These are phyloP conservation scores for Agrotis ipsilon DNA, from an alignment of 2,888 invertebrate species.

Conservation along the genomic window DNA sequence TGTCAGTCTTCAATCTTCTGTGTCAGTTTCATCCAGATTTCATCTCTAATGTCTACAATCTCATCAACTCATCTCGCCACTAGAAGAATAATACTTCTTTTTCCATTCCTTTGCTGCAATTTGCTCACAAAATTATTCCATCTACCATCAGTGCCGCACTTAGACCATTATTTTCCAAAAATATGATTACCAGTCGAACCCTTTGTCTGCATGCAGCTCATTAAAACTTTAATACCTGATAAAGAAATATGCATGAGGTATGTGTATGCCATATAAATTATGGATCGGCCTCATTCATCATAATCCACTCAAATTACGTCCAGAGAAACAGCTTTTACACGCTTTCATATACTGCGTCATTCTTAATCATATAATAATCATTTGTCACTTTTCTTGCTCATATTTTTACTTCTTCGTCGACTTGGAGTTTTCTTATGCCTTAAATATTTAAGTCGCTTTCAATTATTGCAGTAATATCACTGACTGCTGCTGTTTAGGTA, in stretches of 20 bases:
- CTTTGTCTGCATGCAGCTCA: background rate
- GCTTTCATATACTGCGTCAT: slow-evolving; percentile 24
- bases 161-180: no score
- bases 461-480: slow-evolving; percentile 17
- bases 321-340: slow-evolving; percentile 19
- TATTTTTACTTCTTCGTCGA: slow-evolving; percentile 12
- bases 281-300: slow-evolving; percentile 10
- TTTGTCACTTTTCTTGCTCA: background rate
- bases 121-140: no score
- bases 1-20: no score
- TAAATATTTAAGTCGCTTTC: slow-evolving; percentile 21
- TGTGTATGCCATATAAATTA: background rate
- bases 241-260: background rate
- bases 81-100: no score
- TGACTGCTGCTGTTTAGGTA: slow-evolving; percentile 8
- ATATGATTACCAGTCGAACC: no score
- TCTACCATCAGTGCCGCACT: no score
- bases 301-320: slow-evolving; percentile 1
- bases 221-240: background rate
- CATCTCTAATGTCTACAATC: no score
- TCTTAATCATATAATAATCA: slow-evolving; percentile 11
- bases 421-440: background rate
- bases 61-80: no score
- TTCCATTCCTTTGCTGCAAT: no score
- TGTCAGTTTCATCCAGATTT: no score